Base-by-base conservation (phyloP, 2,797 vertebrate species). In the Diglossa cyanea region DNA sequence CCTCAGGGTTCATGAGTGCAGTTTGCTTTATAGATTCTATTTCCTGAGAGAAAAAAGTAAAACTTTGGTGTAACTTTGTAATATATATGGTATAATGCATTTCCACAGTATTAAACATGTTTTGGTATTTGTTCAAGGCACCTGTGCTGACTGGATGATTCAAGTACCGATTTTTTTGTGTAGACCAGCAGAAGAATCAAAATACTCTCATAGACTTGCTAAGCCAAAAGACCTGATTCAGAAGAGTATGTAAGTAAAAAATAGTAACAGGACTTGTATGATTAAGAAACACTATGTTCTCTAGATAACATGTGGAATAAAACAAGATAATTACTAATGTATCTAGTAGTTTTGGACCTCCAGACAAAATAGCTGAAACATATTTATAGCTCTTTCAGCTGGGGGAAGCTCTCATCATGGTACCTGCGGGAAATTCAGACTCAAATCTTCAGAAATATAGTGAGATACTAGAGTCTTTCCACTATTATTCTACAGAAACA, bases 11-110 rank as follows among this genome's bases (percentile, higher is more conserved):
- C 57, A 81, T 79, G 42, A 50, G 13, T 88, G 17, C 47, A 87
- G 17, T 63, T 92, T 94, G 78, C 50, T 93, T 89, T 76, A 67
- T 78, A 54, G 24, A 62, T 45, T 85, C 26, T 80, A 60, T 89
- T 95, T 85, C 81, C n/a, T 60, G 50, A 87, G 65, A 92, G 84
- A 74, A 88, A 82, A 93, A 76, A 33, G 5, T 30, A 76, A 90
- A 77, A 7, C 13, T 91, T 88, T 65, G 15, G 28, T 77, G 13
- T 70, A 88, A 50, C 40, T 87, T 86, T 78, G 44, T n/a, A 83
- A 83, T 89, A 68, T 72, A 71, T 37, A 72, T 0, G 3, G 23
- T 71, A 48, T 74, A 94, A 86, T 82, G 58, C 19, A 74, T 73
- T 95, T 87, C 54, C 40, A 70, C 48, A 67, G 24, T 78, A 88